A percentile compares a stretch with the other conserved stretches of the same genome.
Evolutionary conservation across 2,797 vertebrate species (phyloP).

Genomic region (Acanthurus lineatus): DNA sequence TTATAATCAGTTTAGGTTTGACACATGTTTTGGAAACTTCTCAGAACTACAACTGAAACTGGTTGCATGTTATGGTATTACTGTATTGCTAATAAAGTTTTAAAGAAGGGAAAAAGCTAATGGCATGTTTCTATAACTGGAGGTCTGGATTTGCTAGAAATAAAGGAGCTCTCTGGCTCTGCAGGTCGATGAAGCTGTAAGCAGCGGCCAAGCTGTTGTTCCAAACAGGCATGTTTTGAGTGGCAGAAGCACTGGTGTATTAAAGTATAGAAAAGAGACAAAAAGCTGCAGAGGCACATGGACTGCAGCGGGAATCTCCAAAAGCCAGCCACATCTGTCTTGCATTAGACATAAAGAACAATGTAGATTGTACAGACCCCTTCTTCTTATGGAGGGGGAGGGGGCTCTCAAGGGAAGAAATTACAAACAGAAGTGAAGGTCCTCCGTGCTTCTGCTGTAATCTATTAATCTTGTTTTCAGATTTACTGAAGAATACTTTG

Average conservation of each 20-base stretch:
- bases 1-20: too few species aligned
- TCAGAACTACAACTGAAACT: too few species aligned
- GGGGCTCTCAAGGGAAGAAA: slow-evolving; percentile 76
- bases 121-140: background rate
- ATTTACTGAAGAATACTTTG: slow-evolving; percentile 35
- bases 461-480: slow-evolving; percentile 56
- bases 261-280: slow-evolving; percentile 39
- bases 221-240: background rate
- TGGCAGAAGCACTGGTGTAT: background rate
- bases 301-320: slow-evolving; percentile 66
- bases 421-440: slow-evolving; percentile 81
- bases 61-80: too few species aligned
- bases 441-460: slow-evolving; percentile 53
- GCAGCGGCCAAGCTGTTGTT: background rate
- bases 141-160: background rate
- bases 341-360: slow-evolving; percentile 85
- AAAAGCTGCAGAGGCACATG: slow-evolving; percentile 58
- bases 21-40: too few species aligned
- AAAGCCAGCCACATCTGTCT: slow-evolving; percentile 83
- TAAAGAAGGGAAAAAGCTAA: background rate
- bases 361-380: slow-evolving; percentile 78
- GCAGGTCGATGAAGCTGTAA: background rate
- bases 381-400: slow-evolving; percentile 73
- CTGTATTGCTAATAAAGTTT: too few species aligned
- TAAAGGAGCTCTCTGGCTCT: background rate